These are phyloP conservation scores for Acrobasis consociella DNA, from an alignment of 2,888 invertebrate species.

Conservation along the genomic window DNA sequence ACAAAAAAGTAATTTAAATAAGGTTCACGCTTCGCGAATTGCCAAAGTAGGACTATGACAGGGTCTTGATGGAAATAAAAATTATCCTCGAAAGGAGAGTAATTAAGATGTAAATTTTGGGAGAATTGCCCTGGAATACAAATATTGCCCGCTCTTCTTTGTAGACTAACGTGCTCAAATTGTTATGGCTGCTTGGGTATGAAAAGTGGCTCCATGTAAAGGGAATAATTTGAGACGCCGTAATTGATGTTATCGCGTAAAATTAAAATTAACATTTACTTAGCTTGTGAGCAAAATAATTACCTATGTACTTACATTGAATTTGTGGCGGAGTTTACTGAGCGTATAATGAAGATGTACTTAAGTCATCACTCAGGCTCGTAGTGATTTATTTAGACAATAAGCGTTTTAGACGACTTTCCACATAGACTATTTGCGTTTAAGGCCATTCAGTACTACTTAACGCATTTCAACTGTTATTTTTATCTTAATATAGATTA, in stretches of 20 bases:
- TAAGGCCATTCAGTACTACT: no score
- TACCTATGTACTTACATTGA: background rate
- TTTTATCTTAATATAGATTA: no score
- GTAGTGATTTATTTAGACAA: no score
- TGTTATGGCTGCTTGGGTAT: conserved; percentile 11
- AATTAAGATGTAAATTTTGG: conserved; percentile 46
- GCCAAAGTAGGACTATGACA: conserved; percentile 34
- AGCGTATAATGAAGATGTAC: no score
- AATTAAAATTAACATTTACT: background rate
- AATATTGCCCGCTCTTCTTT: conserved; percentile 24
- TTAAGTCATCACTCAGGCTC: no score
- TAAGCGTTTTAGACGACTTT: no score
- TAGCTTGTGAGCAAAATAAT: background rate
- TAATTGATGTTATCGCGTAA: no score
- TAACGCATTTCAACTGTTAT: no score
- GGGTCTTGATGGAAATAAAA: conserved; percentile 31
- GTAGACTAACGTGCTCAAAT: conserved; percentile 22
- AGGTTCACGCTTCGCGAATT: conserved; percentile 39
- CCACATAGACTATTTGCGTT: no score
- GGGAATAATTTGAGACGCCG: background rate
- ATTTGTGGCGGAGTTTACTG: no score
- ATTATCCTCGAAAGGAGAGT: conserved; percentile 37
- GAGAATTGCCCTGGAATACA: conserved; percentile 33
- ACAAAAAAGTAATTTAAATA: conserved; percentile 48
- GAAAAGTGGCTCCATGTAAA: background rate